Percentiles rank a stretch among this genome's conserved stretches.
Evolutionary conservation across 2,113 vertebrate species (phyloP).

Genomic region (Xiphophorus couchianus): DNA sequence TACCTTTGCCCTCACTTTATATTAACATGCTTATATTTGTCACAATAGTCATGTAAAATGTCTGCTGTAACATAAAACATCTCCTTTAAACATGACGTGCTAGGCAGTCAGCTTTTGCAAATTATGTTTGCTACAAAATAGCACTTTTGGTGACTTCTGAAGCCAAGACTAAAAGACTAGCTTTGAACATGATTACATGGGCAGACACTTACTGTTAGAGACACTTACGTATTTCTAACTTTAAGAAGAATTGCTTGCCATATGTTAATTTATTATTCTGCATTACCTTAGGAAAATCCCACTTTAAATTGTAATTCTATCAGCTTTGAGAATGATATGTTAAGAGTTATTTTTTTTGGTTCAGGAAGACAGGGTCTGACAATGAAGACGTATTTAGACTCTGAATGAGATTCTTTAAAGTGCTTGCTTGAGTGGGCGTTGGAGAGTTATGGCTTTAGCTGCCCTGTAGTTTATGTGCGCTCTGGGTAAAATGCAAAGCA

Average conservation of each 20-base stretch:
- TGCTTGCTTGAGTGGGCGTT: slow-evolving; percentile 58
- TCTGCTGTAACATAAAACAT: slow-evolving; percentile 20
- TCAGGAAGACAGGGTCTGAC: slow-evolving; percentile 17
- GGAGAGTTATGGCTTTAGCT: slow-evolving; percentile 73
- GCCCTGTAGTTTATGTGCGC: slow-evolving; percentile 91
- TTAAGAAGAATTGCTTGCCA: neutral
- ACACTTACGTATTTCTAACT: neutral
- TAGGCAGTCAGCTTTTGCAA: neutral
- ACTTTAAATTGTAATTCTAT: neutral
- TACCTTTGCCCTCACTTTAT: slow-evolving; percentile 62
- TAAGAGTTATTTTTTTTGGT: slow-evolving; percentile 20
- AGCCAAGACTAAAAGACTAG: neutral
- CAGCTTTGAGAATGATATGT: slow-evolving; percentile 13
- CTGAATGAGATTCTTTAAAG: slow-evolving; percentile 58
- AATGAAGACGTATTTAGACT: slow-evolving; percentile 45
- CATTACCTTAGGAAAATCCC: slow-evolving; percentile 1
- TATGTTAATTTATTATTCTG: neutral
- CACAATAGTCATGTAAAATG: slow-evolving; percentile 46
- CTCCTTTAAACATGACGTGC: slow-evolving; percentile 5
- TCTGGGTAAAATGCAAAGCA: slow-evolving; percentile 88
- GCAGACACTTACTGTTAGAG: neutral
- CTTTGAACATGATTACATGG: neutral
- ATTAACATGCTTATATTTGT: slow-evolving; percentile 55
- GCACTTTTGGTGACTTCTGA: neutral
- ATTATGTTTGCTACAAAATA: neutral